Base-by-base conservation (phyloP, 2,888 invertebrate genomes). In the Uropetala carovei region DNA sequence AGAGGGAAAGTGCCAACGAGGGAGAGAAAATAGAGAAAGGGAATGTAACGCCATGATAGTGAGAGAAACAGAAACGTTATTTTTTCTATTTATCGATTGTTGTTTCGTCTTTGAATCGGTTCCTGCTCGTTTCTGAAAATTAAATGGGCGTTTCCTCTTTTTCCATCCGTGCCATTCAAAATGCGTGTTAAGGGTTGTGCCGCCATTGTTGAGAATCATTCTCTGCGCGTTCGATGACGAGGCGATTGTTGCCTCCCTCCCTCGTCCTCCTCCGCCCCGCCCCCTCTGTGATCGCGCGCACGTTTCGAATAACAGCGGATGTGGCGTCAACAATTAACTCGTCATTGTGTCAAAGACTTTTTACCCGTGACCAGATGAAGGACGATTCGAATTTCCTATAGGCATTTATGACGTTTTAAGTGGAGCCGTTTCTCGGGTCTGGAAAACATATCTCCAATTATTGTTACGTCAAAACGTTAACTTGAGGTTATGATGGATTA, bases 321-420 rank as follows among this genome's bases (percentile, higher is more conserved):
- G 43, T 43, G 43, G 75, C n/a, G 75, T 75, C 75, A 75, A 75
- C 75, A 75, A 75, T 75, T 75, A 75, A 75, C 75, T 27, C 75
- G 22, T 75, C 75, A 75, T 8, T 22, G 75, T 75, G 75, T 27
- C 11, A 22, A 10, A 75, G 43, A 43, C 43, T 43, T 75, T 75
- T 75, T 75, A 75, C 27, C 22, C 75, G 75, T 9, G 8, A n/a
- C 75, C 75, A n/a, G 75, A 75, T 75, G 75, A 27, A 22, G 27
- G 27, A 75, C 27, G 75, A 75, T 75, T 75, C 75, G 75, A 75
- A 27, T 75, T 75, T 75, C 75, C 27, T 75, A n/a, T 22, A 16
- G 43, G 43, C 43, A 43, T 43, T 43, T 43, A 43, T 43, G 43
- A 16, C 18, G 13, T 60, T 60, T 18, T 60, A 60, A 75, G 22